phyloP scores from a whole-genome alignment of 2,888 invertebrate species.

The Phengaris alcon region DNA sequence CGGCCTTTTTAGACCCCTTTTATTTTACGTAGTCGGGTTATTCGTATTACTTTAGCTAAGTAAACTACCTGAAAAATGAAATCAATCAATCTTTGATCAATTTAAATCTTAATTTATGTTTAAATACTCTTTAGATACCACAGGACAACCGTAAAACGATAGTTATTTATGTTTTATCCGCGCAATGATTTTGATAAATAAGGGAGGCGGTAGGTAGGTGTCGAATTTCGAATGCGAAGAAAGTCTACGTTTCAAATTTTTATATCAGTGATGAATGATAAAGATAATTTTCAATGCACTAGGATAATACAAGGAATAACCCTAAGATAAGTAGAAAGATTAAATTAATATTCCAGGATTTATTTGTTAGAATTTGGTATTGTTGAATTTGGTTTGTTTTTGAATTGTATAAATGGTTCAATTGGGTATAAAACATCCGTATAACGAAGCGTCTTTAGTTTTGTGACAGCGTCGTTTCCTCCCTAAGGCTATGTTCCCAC shows the following conservation, averaged over 20 bases:
- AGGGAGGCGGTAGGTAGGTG: neutral
- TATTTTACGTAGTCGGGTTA: too few relatives aligned
- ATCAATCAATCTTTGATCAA: neutral
- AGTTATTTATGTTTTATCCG: neutral
- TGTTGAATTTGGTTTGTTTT: too few relatives aligned
- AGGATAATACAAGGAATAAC: neutral
- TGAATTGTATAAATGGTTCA: too few relatives aligned
- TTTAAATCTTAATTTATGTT: slow-evolving; percentile 8
- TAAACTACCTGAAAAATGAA: neutral
- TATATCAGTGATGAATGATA: slow-evolving; percentile 1
- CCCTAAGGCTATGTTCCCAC: too few relatives aligned
- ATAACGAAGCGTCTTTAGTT: neutral
- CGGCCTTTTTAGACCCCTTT: too few relatives aligned
- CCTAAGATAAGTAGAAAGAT: neutral
- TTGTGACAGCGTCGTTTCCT: neutral
- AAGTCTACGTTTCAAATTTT: neutral
- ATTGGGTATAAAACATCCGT: too few relatives aligned
- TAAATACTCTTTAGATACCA: neutral
- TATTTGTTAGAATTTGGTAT: neutral
- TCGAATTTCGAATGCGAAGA: neutral
- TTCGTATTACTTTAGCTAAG: neutral
- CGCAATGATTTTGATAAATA: slow-evolving; percentile 10
- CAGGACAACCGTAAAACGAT: slow-evolving; percentile 8
- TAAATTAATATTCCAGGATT: neutral
- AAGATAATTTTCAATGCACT: slow-evolving; percentile 1